Conservation (phyloP, 2,797 vertebrate species). For the Hybognathus amarus region DNA sequence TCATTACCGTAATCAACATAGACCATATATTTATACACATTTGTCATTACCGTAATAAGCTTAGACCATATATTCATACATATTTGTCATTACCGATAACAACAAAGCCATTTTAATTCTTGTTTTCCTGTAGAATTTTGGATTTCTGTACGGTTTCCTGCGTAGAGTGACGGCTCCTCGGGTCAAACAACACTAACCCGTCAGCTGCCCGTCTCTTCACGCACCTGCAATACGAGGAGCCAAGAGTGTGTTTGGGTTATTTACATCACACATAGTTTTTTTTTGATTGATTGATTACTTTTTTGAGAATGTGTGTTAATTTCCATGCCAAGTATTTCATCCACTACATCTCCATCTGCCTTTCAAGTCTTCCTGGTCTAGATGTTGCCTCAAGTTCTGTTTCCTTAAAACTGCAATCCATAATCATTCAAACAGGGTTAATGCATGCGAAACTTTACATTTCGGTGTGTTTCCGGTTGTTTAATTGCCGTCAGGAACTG, state of each 20-base stretch:
- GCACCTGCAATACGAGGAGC: conserved; percentile 52
- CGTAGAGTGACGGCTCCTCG: conserved; percentile 89
- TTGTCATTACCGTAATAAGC: no score
- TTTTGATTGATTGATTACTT: conserved; percentile 54
- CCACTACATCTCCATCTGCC: conserved; percentile 20
- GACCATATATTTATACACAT: no score
- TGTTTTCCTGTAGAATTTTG: conserved; percentile 84
- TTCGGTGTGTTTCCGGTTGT: background rate
- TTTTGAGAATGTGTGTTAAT: conserved; percentile 33
- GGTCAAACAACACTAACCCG: conserved; percentile 85
- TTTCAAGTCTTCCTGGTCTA: conserved; percentile 58
- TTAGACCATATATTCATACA: background rate
- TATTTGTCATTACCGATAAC: background rate
- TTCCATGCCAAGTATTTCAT: conserved; percentile 16
- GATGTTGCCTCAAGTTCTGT: conserved; percentile 38
- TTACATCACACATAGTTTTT: background rate
- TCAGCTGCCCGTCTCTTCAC: conserved; percentile 8
- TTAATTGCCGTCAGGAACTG: background rate
- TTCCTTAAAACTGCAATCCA: conserved; percentile 2
- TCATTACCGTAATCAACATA: no score
- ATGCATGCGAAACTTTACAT: accelerated
- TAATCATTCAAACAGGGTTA: background rate
- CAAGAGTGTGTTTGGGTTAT: conserved; percentile 56
- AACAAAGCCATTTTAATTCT: background rate
- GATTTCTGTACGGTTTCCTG: conserved; percentile 87